Evolutionary conservation across 2,888 invertebrate species (phyloP).

Genomic region (Bruchidius siliquastri): DNA sequence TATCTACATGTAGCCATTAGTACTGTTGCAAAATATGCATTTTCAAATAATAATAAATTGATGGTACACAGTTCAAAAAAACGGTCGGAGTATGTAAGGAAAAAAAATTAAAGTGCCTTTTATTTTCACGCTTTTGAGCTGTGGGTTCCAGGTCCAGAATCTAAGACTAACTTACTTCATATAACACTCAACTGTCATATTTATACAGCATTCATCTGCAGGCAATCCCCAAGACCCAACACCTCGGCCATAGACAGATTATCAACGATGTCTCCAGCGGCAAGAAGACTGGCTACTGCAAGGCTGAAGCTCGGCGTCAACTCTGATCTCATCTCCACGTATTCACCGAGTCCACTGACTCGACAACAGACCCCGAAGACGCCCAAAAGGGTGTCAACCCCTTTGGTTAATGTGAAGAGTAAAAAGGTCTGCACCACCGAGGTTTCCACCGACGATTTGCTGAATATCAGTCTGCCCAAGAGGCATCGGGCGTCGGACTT

Average conservation of each 20-base stretch:
- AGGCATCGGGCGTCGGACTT: conserved; percentile 79
- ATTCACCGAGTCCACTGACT: conserved; percentile 50
- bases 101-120: no score
- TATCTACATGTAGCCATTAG: not conserved
- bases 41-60: no score
- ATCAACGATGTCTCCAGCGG: conserved; percentile 93
- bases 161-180: no score
- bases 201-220: conserved; percentile 30
- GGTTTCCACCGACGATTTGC: conserved; percentile 75
- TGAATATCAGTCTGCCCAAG: conserved; percentile 71
- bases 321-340: conserved; percentile 47
- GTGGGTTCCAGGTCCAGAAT: no score
- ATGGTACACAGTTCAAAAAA: no score
- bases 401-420: conserved; percentile 49
- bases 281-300: conserved; percentile 75
- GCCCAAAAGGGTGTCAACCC: conserved; percentile 40
- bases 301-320: conserved; percentile 47
- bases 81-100: no score
- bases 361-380: conserved; percentile 24
- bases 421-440: conserved; percentile 40
- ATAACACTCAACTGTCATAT: no score
- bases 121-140: no score
- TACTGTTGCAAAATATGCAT: not conserved
- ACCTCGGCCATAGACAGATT: conserved; percentile 71
- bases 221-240: conserved; percentile 51